Percentiles rank a stretch among this genome's conserved stretches.
Evolutionary conservation across 2,797 vertebrate genomes (phyloP).

Genomic region (Pseudochaenichthys georgianus): DNA sequence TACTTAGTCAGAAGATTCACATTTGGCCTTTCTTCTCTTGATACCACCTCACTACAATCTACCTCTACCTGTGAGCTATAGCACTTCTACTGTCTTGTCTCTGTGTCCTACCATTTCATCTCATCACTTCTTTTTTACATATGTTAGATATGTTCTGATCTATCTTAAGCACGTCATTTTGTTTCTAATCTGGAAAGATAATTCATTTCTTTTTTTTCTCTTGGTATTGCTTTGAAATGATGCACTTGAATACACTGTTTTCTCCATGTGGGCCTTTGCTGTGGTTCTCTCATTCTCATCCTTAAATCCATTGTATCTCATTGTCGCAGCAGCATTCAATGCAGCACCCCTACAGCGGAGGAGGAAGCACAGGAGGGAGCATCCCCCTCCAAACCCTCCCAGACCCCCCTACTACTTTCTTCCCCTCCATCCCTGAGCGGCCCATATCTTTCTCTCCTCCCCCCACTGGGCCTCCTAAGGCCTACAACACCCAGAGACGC

Average conservation of each 20-base stretch:
- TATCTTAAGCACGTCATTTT: slow-evolving; percentile 31
- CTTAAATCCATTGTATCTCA: slow-evolving; percentile 92
- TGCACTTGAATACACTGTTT: slow-evolving; percentile 25
- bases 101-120: slow-evolving; percentile 34
- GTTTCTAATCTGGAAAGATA: slow-evolving; percentile 35
- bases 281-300: slow-evolving; percentile 68
- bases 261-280: slow-evolving; percentile 59
- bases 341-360: slow-evolving; percentile 89
- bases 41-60: slow-evolving; percentile 43
- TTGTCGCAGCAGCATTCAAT: slow-evolving; percentile 95
- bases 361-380: slow-evolving; percentile 81
- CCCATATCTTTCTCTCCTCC: slow-evolving; percentile 98
- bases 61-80: slow-evolving; percentile 40
- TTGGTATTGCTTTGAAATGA: slow-evolving; percentile 37
- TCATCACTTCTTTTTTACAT: slow-evolving; percentile 21
- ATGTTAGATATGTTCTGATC: slow-evolving; percentile 18
- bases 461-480: slow-evolving; percentile 92
- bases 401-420: slow-evolving; percentile 92
- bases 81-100: slow-evolving; percentile 33
- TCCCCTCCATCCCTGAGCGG: slow-evolving; percentile 93
- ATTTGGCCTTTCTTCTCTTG: slow-evolving; percentile 59
- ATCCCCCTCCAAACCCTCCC: slow-evolving; percentile 83
- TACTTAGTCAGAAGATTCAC: background rate
- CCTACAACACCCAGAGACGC: slow-evolving; percentile 92
- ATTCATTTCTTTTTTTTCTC: slow-evolving; percentile 25